Conservation (phyloP, 1,140 invertebrate species). For the Penaeus indicus region DNA sequence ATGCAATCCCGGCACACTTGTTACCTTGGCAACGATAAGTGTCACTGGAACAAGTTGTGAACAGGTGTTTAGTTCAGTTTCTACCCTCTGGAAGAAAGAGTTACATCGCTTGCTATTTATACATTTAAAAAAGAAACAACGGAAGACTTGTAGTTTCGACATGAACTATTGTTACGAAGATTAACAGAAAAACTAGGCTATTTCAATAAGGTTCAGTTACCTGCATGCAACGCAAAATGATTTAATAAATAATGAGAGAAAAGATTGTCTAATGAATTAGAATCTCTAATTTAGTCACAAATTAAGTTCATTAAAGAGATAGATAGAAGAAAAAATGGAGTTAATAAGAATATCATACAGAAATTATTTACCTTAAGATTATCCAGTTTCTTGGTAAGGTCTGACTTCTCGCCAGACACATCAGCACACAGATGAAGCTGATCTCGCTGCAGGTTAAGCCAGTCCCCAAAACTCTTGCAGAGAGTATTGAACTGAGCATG, state of each 20-base stretch:
- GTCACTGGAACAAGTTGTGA: conserved; percentile 61
- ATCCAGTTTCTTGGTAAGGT: conserved; percentile 81
- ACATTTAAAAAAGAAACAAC: conserved; percentile 8
- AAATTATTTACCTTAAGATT: conserved; percentile 73
- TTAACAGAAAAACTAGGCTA: conserved; percentile 21
- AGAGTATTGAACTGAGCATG: conserved; percentile 84
- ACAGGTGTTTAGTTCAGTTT: conserved; percentile 64
- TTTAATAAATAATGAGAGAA: neutral
- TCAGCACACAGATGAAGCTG: conserved; percentile 81
- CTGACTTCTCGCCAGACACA: conserved; percentile 83
- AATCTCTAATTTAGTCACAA: conserved; percentile 16
- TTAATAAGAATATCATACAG: neutral
- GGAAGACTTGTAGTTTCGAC: neutral
- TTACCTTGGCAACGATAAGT: conserved; percentile 64
- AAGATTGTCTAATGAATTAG: conserved; percentile 37
- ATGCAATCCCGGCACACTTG: conserved; percentile 46
- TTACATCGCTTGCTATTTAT: conserved; percentile 27
- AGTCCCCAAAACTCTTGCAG: conserved; percentile 82
- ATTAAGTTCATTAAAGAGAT: neutral
- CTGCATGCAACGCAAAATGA: neutral
- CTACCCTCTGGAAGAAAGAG: conserved; percentile 64
- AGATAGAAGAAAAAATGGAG: conserved; percentile 4
- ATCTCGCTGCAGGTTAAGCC: conserved; percentile 82
- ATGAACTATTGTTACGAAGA: neutral
- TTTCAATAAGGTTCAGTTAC: conserved; percentile 33